A percentile compares a stretch with the other conserved stretches of the same genome.
These are phyloP conservation scores for Heteronetta atricapilla DNA, from an alignment of 2,113 vertebrate genomes.

Conservation along the genomic window DNA sequence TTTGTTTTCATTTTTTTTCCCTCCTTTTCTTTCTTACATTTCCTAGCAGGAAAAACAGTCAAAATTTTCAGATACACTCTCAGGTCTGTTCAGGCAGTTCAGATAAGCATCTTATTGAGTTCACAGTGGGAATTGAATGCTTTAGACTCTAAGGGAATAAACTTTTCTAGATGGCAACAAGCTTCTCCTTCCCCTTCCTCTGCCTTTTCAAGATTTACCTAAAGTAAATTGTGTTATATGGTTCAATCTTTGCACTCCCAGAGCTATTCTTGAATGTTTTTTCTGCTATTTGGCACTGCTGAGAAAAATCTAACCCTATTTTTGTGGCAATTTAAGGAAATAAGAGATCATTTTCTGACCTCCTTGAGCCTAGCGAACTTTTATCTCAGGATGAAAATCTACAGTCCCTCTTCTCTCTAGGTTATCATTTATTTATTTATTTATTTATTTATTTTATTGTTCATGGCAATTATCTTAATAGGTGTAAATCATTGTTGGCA, in stretches of 20 bases:
- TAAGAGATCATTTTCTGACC: neutral
- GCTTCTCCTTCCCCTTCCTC: neutral
- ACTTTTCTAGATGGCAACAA: neutral
- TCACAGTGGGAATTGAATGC: neutral
- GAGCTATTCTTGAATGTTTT: neutral
- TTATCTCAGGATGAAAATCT: too few relatives aligned
- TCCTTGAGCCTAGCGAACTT: neutral
- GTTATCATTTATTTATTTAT: neutral
- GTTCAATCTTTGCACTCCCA: neutral
- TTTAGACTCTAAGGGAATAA: neutral
- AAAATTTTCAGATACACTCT: neutral
- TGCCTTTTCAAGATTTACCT: neutral
- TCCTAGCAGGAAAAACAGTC: neutral
- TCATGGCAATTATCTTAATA: neutral
- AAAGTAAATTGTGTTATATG: neutral
- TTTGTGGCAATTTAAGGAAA: neutral
- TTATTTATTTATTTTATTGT: neutral
- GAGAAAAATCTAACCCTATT: neutral
- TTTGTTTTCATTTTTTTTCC: too few relatives aligned
- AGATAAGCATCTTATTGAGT: neutral
- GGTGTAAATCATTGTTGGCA: neutral
- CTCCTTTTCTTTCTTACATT: neutral
- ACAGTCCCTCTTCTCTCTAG: neutral
- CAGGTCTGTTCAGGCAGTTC: neutral
- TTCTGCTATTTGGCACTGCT: neutral